Evolutionary conservation across 2,888 invertebrate genomes (phyloP), one percentile per base, ranked within the genome.

Genomic region (Linnaemya tessellans): DNA sequence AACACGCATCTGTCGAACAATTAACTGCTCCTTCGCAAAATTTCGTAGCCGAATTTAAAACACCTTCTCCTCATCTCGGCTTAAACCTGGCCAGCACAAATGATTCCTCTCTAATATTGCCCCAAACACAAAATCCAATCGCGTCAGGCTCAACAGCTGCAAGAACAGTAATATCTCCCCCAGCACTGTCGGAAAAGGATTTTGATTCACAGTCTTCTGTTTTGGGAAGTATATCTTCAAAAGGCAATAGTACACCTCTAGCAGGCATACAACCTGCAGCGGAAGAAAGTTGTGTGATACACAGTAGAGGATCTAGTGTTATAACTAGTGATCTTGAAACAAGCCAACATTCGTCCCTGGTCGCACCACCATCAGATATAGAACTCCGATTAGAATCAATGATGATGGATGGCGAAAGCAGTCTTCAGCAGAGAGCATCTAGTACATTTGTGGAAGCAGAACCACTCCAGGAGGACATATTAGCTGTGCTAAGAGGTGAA

Each of bases 111-210:
- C 22, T 20, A 56, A 11, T 74, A 25, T 11, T 67, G 25, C 49
- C 41, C 25, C 73, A 64, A 80, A 46, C n/a, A 18, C 30, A 82
- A 80, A 13, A 85, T 79, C 7, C 88, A 80, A 9, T 83, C 77
- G 20, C 85, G 73, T 20, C 68, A 7, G 22, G 65, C 51, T 60
- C 80, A 58, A 15, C 80, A 18, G 9, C 74, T 20, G 68, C 86
- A 1, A 89, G 89, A 64, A 90, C 90, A 1, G 89, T 91, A 8
- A 90, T 91, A 60, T 92, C 92, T 49, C 92, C 92, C 0, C 93
- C 94, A 65, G 94, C 94, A 56, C 94, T 94, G 22, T 92, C 92
- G 3, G 92, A 93, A 49, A 90, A 91, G 75, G 92, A 92, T 81
- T 92, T 93, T 35, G 92, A 93, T 80, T 93, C 92, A 1, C 90